Conservation (phyloP, 53 echinoderm and acorn worm genomes). For the Mesocentrotus franciscanus region DNA sequence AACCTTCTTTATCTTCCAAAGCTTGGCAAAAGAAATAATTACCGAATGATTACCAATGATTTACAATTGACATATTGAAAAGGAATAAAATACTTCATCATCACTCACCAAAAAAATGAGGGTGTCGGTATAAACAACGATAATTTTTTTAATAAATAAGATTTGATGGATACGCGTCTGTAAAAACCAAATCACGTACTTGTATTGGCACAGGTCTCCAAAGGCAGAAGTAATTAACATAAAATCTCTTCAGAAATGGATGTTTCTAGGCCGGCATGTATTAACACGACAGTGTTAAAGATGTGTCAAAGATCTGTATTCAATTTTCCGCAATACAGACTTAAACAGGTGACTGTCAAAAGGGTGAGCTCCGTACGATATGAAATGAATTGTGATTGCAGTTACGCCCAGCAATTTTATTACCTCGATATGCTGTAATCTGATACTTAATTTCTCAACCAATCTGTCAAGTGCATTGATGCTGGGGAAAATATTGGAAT, state of each 20-base stretch:
- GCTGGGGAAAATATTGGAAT: neutral
- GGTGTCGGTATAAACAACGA: no score
- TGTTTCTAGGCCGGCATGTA: neutral
- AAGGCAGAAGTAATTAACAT: neutral
- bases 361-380: neutral
- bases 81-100: neutral
- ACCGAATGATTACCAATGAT: neutral
- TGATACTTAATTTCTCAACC: neutral
- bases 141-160: no score
- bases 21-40: neutral
- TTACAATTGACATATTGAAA: neutral
- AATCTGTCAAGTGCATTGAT: constrained; percentile 24
- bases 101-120: no score
- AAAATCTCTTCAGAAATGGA: neutral
- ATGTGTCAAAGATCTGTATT: neutral
- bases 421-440: neutral
- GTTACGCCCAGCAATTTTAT: constrained; percentile 20
- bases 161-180: no score
- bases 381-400: neutral
- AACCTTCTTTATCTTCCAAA: neutral
- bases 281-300: neutral
- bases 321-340: neutral
- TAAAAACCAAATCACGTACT: no score
- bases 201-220: neutral
- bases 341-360: constrained; percentile 14